Conservation (phyloP, 1,140 invertebrate genomes). For the Oscheius sp. region DNA sequence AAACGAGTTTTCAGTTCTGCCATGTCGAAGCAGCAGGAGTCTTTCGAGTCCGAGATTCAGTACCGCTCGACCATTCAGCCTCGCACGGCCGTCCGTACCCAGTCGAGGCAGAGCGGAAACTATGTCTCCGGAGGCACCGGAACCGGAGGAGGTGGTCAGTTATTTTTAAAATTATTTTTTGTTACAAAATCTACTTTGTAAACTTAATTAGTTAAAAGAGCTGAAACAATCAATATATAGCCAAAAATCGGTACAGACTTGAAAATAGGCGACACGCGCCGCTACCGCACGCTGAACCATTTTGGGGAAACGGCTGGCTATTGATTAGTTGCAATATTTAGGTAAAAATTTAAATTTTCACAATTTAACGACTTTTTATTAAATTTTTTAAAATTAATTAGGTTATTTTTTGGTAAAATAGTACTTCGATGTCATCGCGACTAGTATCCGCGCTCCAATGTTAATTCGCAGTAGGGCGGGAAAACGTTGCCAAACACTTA, state of each 20-base stretch:
- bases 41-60: slow-evolving; percentile 43
- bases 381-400: no score
- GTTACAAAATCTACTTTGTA: slow-evolving; percentile 27
- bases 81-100: slow-evolving; percentile 56
- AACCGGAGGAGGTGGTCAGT: slow-evolving; percentile 42
- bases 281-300: no score
- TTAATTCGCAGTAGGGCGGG: not conserved
- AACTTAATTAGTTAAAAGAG: no score
- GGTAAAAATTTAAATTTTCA: no score
- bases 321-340: no score
- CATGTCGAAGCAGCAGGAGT: slow-evolving; percentile 35
- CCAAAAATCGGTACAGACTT: no score
- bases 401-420: not conserved
- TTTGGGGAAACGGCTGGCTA: no score
- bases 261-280: no score
- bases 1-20: no score
- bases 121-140: slow-evolving; percentile 40
- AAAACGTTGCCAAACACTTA: no score
- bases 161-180: slow-evolving; percentile 23
- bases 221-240: not conserved
- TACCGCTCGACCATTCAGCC: slow-evolving; percentile 61
- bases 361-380: no score
- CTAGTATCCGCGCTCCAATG: no score
- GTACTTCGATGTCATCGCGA: not conserved
- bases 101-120: slow-evolving; percentile 49